phyloP scores from a whole-genome alignment of 2,888 invertebrate genomes.

The Scaptomyza polygonia region DNA sequence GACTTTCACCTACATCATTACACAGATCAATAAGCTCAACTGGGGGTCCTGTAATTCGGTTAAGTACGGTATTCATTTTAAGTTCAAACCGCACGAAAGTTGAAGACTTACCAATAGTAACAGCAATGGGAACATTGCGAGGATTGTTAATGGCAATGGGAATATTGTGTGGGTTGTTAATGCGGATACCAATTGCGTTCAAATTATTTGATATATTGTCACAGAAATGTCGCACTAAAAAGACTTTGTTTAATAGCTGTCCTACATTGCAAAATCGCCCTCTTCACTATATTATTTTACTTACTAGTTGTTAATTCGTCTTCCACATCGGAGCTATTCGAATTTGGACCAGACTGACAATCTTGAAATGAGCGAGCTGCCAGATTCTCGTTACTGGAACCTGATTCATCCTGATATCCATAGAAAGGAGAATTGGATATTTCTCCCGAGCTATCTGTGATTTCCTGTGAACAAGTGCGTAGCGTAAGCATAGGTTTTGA shows the following conservation, averaged over 20 bases:
- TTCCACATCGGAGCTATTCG: not conserved
- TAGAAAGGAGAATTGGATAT: not conserved
- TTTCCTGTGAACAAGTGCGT: not conserved
- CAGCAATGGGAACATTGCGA: not conserved
- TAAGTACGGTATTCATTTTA: not conserved
- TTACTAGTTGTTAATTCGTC: slow-evolving; percentile 12
- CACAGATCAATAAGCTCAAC: slow-evolving; percentile 33
- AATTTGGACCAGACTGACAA: not conserved
- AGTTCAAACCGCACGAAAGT: not conserved
- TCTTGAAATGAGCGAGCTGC: not conserved
- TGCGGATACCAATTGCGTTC: slow-evolving; percentile 15
- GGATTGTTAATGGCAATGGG: not conserved
- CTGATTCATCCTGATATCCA: not conserved
- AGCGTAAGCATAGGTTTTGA: not conserved
- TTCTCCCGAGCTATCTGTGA: accelerated
- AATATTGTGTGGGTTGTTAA: not conserved
- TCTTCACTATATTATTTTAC: not conserved
- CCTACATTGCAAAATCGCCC: no score
- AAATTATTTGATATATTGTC: slow-evolving; percentile 26
- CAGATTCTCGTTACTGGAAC: not conserved
- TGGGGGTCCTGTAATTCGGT: slow-evolving; percentile 1
- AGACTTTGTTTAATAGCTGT: no score
- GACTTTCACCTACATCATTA: not conserved
- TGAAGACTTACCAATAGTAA: not conserved
- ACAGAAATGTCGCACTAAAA: slow-evolving; percentile 40